Conservation (phyloP, 2,113 vertebrate species). For the Phalacrocorax pelagicus region DNA sequence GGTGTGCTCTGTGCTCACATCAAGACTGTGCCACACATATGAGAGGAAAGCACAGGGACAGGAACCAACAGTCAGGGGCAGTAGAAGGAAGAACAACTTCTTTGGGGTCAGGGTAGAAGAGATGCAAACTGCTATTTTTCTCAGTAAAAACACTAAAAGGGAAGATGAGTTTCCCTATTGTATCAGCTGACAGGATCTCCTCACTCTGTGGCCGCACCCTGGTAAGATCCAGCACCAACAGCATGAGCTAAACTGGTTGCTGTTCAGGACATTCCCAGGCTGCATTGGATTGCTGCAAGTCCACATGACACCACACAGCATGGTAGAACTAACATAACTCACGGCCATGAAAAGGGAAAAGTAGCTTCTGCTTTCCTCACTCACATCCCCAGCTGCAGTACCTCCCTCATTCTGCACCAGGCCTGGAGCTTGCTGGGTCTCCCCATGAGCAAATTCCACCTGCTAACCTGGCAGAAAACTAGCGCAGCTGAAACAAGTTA, state of each 20-base stretch:
- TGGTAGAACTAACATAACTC: background rate
- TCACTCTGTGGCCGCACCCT: fast-evolving
- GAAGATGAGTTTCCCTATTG: background rate
- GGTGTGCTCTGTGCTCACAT: background rate
- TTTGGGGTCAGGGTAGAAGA: background rate
- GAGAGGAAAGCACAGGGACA: background rate
- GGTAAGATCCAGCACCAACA: background rate
- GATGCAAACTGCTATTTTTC: background rate
- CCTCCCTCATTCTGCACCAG: background rate
- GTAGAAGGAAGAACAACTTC: background rate
- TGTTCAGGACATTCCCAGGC: background rate
- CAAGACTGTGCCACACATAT: background rate
- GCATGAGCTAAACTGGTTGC: background rate
- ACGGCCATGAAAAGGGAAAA: background rate
- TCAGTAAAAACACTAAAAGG: background rate
- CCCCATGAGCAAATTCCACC: background rate
- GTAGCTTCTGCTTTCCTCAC: background rate
- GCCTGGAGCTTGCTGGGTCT: background rate
- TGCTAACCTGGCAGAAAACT: background rate
- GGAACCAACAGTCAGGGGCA: background rate
- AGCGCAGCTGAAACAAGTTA: background rate
- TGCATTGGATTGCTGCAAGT: background rate
- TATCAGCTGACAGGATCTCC: background rate
- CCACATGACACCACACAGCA: background rate
- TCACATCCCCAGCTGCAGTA: background rate